Evolutionary conservation across 2,888 invertebrate genomes (phyloP).

Genomic region (Bruchidius siliquastri): DNA sequence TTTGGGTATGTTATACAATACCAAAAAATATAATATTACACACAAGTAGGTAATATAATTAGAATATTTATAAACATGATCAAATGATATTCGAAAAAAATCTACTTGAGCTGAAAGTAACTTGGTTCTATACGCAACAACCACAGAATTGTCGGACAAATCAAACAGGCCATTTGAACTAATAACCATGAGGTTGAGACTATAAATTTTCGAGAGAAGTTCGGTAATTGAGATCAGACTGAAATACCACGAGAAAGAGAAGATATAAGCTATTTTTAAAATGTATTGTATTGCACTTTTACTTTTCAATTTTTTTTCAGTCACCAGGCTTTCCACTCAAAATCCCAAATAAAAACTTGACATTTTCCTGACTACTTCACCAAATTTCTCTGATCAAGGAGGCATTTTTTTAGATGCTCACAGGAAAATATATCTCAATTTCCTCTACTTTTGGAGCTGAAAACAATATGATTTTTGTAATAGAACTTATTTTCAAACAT

Average conservation of each 20-base stretch:
- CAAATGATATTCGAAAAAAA: conserved; percentile 14
- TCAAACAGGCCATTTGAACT: not conserved
- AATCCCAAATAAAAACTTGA: too few species aligned
- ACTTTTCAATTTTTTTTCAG: too few species aligned
- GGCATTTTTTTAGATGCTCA: too few species aligned
- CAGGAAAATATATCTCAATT: too few species aligned
- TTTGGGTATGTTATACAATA: not conserved
- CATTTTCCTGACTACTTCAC: too few species aligned
- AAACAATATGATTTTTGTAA: too few species aligned
- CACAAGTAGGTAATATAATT: conserved; percentile 26
- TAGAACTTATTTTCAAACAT: too few species aligned
- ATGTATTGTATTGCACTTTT: too few species aligned
- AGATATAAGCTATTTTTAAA: too few species aligned
- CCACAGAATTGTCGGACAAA: not conserved
- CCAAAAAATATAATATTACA: conserved; percentile 15
- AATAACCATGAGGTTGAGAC: not conserved
- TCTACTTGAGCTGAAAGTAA: conserved; percentile 42
- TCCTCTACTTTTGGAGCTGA: too few species aligned
- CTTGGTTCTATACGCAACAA: conserved; percentile 33
- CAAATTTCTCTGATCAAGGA: too few species aligned
- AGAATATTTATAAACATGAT: conserved; percentile 14
- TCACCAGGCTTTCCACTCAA: too few species aligned
- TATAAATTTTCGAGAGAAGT: not conserved
- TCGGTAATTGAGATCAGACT: not conserved
- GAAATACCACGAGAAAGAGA: not conserved